Conservation (phyloP, 2,113 vertebrate genomes). For the Antidorcas marsupialis region DNA sequence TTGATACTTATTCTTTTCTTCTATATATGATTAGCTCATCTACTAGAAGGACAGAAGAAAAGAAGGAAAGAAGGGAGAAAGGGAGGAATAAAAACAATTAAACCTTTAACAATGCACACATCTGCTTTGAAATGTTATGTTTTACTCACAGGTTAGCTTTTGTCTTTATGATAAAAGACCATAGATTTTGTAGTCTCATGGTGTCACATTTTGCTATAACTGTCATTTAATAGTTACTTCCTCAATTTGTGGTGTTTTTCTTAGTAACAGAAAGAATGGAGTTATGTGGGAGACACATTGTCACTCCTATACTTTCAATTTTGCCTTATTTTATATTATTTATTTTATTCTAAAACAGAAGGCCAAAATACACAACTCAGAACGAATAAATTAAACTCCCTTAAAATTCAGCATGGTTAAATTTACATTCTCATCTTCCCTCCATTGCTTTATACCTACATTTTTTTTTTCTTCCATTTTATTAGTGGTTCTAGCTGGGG, state of each 20-base stretch:
- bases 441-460: neutral
- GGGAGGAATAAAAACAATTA: neutral
- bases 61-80: neutral
- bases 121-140: conserved; percentile 3
- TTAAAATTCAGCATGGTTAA: neutral
- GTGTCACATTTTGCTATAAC: neutral
- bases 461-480: neutral
- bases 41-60: neutral
- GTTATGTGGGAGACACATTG: neutral
- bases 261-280: neutral
- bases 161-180: neutral
- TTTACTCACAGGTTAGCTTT: neutral
- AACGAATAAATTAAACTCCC: neutral
- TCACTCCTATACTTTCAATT: neutral
- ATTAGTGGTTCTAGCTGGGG: neutral
- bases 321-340: conserved; percentile 21
- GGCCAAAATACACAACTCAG: neutral
- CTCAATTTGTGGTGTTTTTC: neutral
- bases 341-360: conserved; percentile 14
- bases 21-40: neutral
- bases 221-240: neutral
- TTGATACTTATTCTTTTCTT: neutral
- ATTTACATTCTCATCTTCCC: neutral
- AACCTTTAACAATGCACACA: neutral
- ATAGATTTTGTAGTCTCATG: neutral